Percentiles rank a stretch among this genome's conserved stretches.
Evolutionary conservation across 1,140 invertebrate species (phyloP).

Genomic region (Phymorhynchus buccinoides): DNA sequence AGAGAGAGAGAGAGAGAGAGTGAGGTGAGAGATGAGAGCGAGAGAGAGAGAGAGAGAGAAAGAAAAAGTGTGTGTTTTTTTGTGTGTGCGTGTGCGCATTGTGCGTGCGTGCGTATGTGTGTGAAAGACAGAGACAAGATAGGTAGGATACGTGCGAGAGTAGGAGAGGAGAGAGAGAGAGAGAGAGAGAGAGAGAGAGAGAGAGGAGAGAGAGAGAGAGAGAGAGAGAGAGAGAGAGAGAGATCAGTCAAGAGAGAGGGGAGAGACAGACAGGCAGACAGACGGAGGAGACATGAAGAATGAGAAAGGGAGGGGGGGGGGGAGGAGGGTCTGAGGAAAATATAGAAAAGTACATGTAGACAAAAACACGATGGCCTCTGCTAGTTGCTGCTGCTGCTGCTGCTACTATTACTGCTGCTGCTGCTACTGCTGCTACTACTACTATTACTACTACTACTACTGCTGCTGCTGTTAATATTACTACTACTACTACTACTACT

Average conservation of each 20-base stretch:
- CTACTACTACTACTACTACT: too few species aligned
- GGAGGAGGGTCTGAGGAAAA: not conserved
- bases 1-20: not conserved
- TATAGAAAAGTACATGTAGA: slow-evolving; percentile 10
- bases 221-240: not conserved
- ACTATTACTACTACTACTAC: not conserved
- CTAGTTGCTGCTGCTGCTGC: too few species aligned
- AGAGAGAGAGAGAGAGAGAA: not conserved
- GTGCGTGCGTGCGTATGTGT: not conserved
- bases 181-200: not conserved
- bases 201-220: not conserved
- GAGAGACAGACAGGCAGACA: not conserved
- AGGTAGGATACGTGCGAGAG: too few species aligned
- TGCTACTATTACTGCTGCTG: too few species aligned
- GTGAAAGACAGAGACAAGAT: not conserved
- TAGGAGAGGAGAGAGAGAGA: not conserved
- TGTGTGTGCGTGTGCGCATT: not conserved
- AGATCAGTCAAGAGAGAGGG: not conserved
- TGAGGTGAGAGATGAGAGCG: not conserved
- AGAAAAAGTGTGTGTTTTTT: not conserved
- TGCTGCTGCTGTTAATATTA: not conserved
- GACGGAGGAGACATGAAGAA: not conserved
- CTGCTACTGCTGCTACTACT: too few species aligned
- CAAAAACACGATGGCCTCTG: slow-evolving; percentile 1
- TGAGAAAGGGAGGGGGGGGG: not conserved